Evolutionary conservation across 2,113 vertebrate species (phyloP).

Genomic region (Microtus ochrogaster): DNA sequence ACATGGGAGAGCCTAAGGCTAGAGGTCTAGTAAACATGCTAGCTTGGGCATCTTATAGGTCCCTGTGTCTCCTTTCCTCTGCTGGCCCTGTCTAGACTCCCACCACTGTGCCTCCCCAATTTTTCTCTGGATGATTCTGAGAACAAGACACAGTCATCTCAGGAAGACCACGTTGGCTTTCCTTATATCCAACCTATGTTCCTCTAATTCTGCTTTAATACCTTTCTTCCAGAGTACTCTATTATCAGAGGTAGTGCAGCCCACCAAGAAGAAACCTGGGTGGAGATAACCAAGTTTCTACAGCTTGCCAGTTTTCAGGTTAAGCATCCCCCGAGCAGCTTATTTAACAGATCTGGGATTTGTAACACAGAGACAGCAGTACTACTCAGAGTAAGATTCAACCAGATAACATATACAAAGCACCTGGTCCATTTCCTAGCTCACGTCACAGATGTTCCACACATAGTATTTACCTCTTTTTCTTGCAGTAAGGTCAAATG

Average conservation of each 20-base stretch:
- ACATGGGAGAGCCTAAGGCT: background rate
- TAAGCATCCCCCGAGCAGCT: slow-evolving; percentile 9
- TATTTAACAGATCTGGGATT: slow-evolving; percentile 10
- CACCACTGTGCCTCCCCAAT: background rate
- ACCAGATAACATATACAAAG: background rate
- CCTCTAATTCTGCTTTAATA: background rate
- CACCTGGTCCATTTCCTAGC: slow-evolving; percentile 24
- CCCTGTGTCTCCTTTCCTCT: background rate
- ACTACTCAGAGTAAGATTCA: background rate
- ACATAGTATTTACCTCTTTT: background rate
- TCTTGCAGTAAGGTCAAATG: background rate
- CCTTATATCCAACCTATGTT: background rate
- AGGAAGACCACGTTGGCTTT: background rate
- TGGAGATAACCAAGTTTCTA: background rate
- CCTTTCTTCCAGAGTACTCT: background rate
- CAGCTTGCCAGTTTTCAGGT: background rate
- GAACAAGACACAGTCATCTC: background rate
- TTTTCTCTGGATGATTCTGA: background rate
- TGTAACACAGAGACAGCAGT: background rate
- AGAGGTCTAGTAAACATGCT: background rate
- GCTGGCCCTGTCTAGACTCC: background rate
- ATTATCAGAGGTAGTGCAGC: background rate
- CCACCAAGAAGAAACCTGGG: background rate
- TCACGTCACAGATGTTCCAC: background rate
- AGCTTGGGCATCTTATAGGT: background rate